A percentile compares a stretch with the other conserved stretches of the same genome.
These are phyloP conservation scores for Syngnathus acus DNA, from an alignment of 2,797 vertebrate species.

Conservation along the genomic window DNA sequence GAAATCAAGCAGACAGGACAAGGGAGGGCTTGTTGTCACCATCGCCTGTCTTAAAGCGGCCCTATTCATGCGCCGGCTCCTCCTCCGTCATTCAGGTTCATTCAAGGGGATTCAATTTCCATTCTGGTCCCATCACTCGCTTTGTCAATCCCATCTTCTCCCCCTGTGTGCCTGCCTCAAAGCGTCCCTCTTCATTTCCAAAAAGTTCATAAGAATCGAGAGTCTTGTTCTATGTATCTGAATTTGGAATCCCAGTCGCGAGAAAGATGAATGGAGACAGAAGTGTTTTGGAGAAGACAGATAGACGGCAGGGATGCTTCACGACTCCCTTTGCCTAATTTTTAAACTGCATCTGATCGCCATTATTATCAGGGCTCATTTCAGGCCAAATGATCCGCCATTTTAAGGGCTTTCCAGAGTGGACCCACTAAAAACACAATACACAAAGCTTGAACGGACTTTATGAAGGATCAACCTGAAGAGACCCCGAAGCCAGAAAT, in stretches of 20 bases:
- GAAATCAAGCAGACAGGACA: slow-evolving; percentile 63
- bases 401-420: neutral
- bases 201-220: slow-evolving; percentile 66
- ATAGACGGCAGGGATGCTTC: slow-evolving; percentile 42
- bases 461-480: neutral
- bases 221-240: slow-evolving; percentile 71
- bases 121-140: slow-evolving; percentile 62
- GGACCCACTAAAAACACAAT: no score
- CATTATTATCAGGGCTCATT: neutral
- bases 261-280: slow-evolving; percentile 41
- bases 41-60: slow-evolving; percentile 62
- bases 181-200: slow-evolving; percentile 65
- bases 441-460: neutral
- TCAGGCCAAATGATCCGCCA: neutral
- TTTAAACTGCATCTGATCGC: slow-evolving; percentile 26
- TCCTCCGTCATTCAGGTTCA: slow-evolving; percentile 59
- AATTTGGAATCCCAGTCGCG: slow-evolving; percentile 58
- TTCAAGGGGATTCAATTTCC: slow-evolving; percentile 69
- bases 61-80: slow-evolving; percentile 66
- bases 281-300: slow-evolving; percentile 44
- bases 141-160: slow-evolving; percentile 56
- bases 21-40: slow-evolving; percentile 64
- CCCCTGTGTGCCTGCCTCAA: slow-evolving; percentile 53
- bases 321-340: neutral
- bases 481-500: neutral